Base-by-base conservation (phyloP, 2,797 vertebrate genomes). In the Labroides dimidiatus region DNA sequence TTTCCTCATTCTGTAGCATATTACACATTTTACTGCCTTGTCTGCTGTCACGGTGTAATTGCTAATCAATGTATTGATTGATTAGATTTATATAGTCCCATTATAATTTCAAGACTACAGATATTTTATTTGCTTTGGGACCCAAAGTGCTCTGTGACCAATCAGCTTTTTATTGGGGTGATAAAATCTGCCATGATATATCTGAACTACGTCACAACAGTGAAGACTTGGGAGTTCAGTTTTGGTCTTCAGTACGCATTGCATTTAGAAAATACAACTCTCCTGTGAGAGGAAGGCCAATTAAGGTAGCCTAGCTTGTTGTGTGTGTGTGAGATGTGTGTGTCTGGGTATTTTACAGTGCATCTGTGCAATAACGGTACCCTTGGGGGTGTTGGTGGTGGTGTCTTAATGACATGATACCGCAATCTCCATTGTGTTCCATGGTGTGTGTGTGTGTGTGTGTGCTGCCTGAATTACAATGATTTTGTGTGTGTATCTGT, bases 31-130 rank as follows among this genome's bases (percentile, higher is more conserved):
- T 84, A 87, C 82, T 67, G 52, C 51, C 47, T 5, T 45, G 74
- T 84, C 72, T 88, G 84, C 69, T 78, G 61, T 80, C 84, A 76
- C 58, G 68, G 72, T 80, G 24, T 82, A 84, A 87, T 84, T 87
- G 73, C 81, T 82, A 87, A 91, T 93, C 86, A 84, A 89, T 92
- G 69, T 78, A 92, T 92, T 68, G 89, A 93, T 89, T 84, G 66
- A 84, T 82, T 45, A 41, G 73, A 91, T 90, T 88, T 87, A 92
- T 89, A 49, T 41, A 47, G 56, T 59, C 59, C 77, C 59, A 77
- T 87, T 87, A 81, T 79, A 70, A 76, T 86, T 86, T 85, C 75
- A 69, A 69, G 77, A 60, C 71, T 42, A 48, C 65, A 21, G 81
- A 73, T 57, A 70, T 87, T 90, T 87, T 90, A 89, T 88, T 86